Evolutionary conservation across 2,113 vertebrate species (phyloP), one percentile per base, ranked within the genome.

Genomic region (Alosa alosa): DNA sequence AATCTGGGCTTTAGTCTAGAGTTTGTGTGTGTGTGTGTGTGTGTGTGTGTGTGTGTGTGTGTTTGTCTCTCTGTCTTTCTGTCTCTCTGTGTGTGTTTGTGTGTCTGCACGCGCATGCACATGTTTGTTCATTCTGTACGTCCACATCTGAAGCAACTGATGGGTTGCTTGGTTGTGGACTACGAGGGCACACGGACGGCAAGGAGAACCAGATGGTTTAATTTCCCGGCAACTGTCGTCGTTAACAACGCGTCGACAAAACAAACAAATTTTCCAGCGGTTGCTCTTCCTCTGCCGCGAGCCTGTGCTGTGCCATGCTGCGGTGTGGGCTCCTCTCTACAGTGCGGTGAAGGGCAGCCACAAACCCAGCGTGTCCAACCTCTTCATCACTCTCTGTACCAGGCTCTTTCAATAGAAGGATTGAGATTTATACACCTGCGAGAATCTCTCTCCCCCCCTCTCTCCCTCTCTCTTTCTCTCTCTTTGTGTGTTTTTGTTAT

Each of bases 21-120:
- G n/a, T 72, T 5, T 31, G 25, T 25, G 60, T n/a, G 60, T 25
- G 60, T 68, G 25, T 68, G 60, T 68, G 8, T 68, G 60, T 68
- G 25, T 72, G 64, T 81, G 88, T 85, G 82, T 85, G 82, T 78
- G 83, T 83, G 47, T 83, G 81, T 36, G 85, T 87, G 86, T 85
- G 47, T 78, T 13, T 31, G 22, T 72, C 7, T 49, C 2, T 9
- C 3, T 68, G 60, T 68, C 2, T 86, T 85, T 82, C 57, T 25
- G 87, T 86, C 81, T 84, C n/a, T 72, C 9, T 22, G 9, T 57
- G 47, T 49, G 1, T 20, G 17, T 60, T 8, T 60, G 5, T 83
- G 82, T 45, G 49, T 83, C 31, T 31, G 31, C 31, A 31, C 31
- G 31, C 31, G 31, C 31, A 31, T 31, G 31, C 31, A 31, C 31